Evolutionary conservation across 2,888 invertebrate species (phyloP).

Genomic region (Amphimallon solstitiale): DNA sequence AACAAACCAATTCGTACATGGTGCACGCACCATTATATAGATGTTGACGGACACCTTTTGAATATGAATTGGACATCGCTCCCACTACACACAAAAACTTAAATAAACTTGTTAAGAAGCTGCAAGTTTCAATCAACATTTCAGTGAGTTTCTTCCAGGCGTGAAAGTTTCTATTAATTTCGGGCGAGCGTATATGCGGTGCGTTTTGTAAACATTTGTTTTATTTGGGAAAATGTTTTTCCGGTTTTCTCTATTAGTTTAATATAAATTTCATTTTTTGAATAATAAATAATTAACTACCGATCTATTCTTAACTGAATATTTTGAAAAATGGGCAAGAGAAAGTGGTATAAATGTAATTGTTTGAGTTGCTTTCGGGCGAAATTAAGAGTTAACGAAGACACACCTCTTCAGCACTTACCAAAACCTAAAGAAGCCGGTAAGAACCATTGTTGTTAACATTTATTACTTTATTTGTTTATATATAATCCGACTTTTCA

Average conservation of each 20-base stretch:
- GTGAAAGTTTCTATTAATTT: conserved; percentile 18
- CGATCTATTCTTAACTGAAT: background rate
- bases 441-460: conserved; percentile 38
- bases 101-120: conserved; percentile 25
- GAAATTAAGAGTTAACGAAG: conserved; percentile 58
- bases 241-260: too few species aligned
- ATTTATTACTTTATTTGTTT: background rate
- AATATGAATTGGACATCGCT: conserved; percentile 22
- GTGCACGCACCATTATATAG: background rate
- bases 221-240: background rate
- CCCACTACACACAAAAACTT: conserved; percentile 17
- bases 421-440: conserved; percentile 58
- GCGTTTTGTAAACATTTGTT: background rate
- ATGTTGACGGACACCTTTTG: conserved; percentile 7
- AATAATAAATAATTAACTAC: background rate
- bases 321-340: conserved; percentile 50
- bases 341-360: conserved; percentile 48
- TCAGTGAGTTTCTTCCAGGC: conserved; percentile 20
- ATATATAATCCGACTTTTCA: background rate
- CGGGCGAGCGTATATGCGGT: background rate
- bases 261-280: background rate
- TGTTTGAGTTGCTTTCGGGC: conserved; percentile 59
- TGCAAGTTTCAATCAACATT: conserved; percentile 18
- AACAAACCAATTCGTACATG: too few species aligned
- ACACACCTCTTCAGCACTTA: conserved; percentile 53